Evolutionary conservation across 2,888 invertebrate genomes (phyloP), one percentile per base, ranked within the genome.

Genomic region (Plebejus melissa): DNA sequence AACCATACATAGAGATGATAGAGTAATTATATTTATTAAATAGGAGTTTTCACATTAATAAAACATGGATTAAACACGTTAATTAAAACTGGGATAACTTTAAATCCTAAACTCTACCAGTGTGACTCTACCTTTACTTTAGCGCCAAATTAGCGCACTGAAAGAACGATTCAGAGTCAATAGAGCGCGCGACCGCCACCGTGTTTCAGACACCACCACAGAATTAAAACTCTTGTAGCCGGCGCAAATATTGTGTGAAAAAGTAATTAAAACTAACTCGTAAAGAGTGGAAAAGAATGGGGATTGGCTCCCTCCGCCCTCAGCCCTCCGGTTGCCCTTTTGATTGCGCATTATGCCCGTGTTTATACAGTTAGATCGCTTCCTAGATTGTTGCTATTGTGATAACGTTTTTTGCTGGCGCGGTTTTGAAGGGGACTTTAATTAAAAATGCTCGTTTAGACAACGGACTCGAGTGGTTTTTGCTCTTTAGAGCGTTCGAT

Each of bases 281-380:
- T 83, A 79, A 80, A 79, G 79, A 78, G 79, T 77, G 78, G 78
- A 76, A 75, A 74, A 71, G 70, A 75, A 75, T 77, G 38, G 77
- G 77, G 75, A 75, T 77, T 74, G 76, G 75, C 71, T 81, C 84
- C 83, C 85, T 78, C 81, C 80, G 79, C 86, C 87, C 89, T 87
- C 88, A 84, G 85, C 87, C 89, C 88, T 86, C 84, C 87, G 86
- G 86, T 86, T 90, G 91, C 92, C 91, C 91, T 92, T 91, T 91
- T 93, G 91, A 92, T 91, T 93, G 92, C 88, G 87, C 89, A 91
- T 93, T 93, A 91, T 91, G 91, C 86, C 89, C 89, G 87, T 90
- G 90, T 92, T 91, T 91, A 91, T 91, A 91, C 90, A 91, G 90
- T 93, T 92, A 91, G 92, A 93, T 92, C 90, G 90, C 87, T 90